These are phyloP conservation scores for Athetis lepigone DNA, from an alignment of 2,888 invertebrate species.

Conservation along the genomic window DNA sequence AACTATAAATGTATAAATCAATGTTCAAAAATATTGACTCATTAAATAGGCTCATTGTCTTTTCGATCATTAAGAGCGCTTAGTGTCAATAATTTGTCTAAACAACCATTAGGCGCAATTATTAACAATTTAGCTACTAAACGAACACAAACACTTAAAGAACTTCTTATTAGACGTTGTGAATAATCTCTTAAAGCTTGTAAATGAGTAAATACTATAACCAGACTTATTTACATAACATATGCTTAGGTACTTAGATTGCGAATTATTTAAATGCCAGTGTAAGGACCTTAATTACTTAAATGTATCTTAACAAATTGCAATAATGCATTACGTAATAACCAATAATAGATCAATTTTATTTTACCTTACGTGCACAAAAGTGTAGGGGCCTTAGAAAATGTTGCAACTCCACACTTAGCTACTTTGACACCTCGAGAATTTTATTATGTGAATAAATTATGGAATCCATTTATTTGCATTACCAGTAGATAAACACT, in stretches of 20 bases:
- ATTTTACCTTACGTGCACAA: slow-evolving; percentile 14
- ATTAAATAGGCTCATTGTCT: background rate
- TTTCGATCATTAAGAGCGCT: slow-evolving; percentile 3
- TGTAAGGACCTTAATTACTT: background rate
- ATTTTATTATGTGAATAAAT: slow-evolving; percentile 29
- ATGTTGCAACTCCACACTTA: slow-evolving; percentile 28
- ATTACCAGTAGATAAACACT: slow-evolving; percentile 12
- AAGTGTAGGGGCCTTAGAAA: slow-evolving; percentile 8
- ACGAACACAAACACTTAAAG: background rate
- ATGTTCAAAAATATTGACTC: background rate
- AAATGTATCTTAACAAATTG: slow-evolving; percentile 29
- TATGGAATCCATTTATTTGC: slow-evolving; percentile 28
- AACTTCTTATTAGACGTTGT: background rate
- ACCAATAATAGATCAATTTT: slow-evolving; percentile 2
- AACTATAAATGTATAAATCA: too few species aligned
- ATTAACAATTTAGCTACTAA: background rate
- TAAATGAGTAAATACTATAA: slow-evolving; percentile 11
- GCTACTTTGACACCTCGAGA: background rate
- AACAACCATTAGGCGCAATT: background rate
- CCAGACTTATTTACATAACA: slow-evolving; percentile 24
- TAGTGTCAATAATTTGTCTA: background rate
- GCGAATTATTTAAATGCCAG: slow-evolving; percentile 12
- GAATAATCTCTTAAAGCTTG: slow-evolving; percentile 1
- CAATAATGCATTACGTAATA: slow-evolving; percentile 14
- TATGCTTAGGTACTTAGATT: background rate